phyloP scores from a whole-genome alignment of 2,113 vertebrate species.

The Callocephalon fimbriatum region DNA sequence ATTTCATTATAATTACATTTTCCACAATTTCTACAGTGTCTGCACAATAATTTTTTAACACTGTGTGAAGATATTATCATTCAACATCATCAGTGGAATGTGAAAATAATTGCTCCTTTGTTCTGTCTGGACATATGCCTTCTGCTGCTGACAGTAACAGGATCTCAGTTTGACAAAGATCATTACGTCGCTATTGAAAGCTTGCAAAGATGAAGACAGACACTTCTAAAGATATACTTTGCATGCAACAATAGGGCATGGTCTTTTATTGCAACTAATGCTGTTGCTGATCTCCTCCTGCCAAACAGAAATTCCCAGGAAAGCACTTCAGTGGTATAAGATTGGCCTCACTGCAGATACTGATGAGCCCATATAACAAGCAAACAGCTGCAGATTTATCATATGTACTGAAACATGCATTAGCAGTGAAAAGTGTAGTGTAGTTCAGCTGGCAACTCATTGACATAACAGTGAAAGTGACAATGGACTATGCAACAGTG shows the following conservation, averaged over 20 bases:
- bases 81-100: neutral
- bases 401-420: neutral
- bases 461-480: neutral
- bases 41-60: constrained; percentile 33
- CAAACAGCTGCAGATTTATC: neutral
- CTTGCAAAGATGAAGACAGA: constrained; percentile 50
- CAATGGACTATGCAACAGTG: neutral
- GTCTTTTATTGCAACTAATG: constrained; percentile 29
- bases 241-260: neutral
- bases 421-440: neutral
- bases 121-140: constrained; percentile 27
- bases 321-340: neutral
- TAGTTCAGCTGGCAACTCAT: neutral
- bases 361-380: neutral
- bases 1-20: neutral
- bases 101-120: constrained; percentile 59
- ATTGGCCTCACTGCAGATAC: neutral
- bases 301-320: constrained; percentile 9
- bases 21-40: neutral
- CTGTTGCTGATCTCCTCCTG: neutral
- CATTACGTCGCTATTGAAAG: constrained; percentile 57
- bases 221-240: constrained; percentile 50
- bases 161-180: constrained; percentile 57
- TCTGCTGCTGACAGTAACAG: constrained; percentile 52
- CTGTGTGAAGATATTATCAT: constrained; percentile 48